Conservation (phyloP, 2,113 vertebrate genomes). For the Monopterus albus region DNA sequence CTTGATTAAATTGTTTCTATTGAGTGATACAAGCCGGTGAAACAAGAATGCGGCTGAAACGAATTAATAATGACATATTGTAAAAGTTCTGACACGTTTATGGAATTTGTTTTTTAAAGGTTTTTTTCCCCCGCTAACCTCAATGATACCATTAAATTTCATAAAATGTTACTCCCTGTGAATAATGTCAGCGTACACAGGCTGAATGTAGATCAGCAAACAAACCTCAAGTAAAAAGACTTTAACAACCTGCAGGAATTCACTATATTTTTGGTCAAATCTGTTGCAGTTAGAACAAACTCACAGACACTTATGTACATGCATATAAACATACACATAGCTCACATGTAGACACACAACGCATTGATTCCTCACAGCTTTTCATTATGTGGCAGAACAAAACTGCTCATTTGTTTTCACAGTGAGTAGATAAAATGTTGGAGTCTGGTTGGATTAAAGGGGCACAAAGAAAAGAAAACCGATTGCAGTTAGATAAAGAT, state of each 20-base stretch:
- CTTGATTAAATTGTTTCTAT: background rate
- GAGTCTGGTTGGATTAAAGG: conserved; percentile 18
- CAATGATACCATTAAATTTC: no score
- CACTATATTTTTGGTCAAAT: background rate
- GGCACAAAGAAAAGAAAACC: conserved; percentile 26
- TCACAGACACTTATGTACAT: background rate
- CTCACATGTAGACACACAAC: background rate
- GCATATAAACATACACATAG: background rate
- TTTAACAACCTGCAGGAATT: background rate
- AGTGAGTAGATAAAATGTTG: conserved; percentile 9
- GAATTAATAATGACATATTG: background rate
- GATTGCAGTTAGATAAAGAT: conserved; percentile 23
- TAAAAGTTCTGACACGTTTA: background rate
- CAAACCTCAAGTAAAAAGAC: no score
- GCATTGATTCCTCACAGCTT: conserved; percentile 4
- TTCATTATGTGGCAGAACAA: conserved; percentile 9
- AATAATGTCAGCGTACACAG: background rate
- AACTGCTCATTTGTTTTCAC: background rate
- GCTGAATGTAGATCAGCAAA: background rate
- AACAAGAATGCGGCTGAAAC: background rate
- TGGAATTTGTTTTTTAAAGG: background rate
- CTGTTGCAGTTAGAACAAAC: no score
- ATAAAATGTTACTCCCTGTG: background rate
- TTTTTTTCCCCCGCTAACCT: no score
- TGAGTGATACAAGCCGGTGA: no score